Percentiles rank a stretch among this genome's conserved stretches.
Conservation (phyloP, 2,888 invertebrate species). For the Graphium colonna region DNA sequence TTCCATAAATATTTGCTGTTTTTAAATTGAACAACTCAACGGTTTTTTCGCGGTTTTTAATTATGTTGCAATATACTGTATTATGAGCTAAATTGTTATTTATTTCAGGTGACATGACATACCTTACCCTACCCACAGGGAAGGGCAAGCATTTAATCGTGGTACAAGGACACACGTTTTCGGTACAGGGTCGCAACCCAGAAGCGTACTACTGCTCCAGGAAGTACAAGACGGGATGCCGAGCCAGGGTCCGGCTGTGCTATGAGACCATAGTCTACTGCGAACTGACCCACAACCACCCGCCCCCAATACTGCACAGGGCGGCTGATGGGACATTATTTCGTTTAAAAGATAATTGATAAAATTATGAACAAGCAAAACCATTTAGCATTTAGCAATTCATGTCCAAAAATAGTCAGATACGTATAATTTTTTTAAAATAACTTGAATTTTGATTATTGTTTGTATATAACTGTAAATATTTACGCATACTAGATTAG, state of each 20-base stretch:
- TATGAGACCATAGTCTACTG: conserved; percentile 15
- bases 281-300: conserved; percentile 26
- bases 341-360: too few relatives aligned
- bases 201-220: conserved; percentile 35
- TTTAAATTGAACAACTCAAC: too few relatives aligned
- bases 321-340: conserved; percentile 1
- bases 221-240: conserved; percentile 28
- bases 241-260: conserved; percentile 24
- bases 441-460: too few relatives aligned
- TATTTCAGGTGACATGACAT: conserved; percentile 25
- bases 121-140: conserved; percentile 19
- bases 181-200: conserved; percentile 26
- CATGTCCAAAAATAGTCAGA: too few relatives aligned
- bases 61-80: too few relatives aligned
- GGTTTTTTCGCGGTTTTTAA: background rate
- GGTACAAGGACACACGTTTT: conserved; percentile 30
- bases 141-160: conserved; percentile 26
- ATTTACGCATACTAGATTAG: too few relatives aligned
- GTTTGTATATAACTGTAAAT: too few relatives aligned
- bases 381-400: too few relatives aligned
- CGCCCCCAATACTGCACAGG: conserved; percentile 13
- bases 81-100: background rate
- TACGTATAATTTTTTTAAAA: too few relatives aligned
- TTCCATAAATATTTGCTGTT: too few relatives aligned
- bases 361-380: too few relatives aligned